These are phyloP conservation scores for Reinhardtius hippoglossoides DNA, from an alignment of 2,113 vertebrate genomes.

Conservation along the genomic window DNA sequence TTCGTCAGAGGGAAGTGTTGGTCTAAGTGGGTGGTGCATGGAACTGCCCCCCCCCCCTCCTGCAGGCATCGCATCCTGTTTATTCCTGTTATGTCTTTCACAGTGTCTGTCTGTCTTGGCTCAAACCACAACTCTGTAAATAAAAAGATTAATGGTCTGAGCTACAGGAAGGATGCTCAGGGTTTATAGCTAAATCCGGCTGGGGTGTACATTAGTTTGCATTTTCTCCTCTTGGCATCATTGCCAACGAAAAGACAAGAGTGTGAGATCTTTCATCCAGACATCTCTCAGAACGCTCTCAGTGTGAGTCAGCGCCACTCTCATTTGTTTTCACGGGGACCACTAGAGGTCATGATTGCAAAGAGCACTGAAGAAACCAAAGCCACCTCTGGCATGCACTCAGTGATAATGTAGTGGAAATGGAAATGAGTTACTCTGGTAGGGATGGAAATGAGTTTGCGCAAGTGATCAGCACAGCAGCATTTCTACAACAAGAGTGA, in stretches of 20 bases:
- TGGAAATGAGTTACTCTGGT: slow-evolving; percentile 61
- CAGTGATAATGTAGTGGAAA: slow-evolving; percentile 41
- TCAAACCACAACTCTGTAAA: slow-evolving; percentile 46
- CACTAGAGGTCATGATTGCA: slow-evolving; percentile 75
- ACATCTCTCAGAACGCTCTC: slow-evolving; percentile 12
- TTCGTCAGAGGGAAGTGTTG: slow-evolving; percentile 17
- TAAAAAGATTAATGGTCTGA: slow-evolving; percentile 50
- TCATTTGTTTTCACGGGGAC: slow-evolving; percentile 19
- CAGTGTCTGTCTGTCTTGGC: slow-evolving; percentile 39
- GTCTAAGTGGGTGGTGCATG: slow-evolving; percentile 46
- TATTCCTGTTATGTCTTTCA: slow-evolving; percentile 30
- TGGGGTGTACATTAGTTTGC: slow-evolving; percentile 7
- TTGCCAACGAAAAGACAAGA: background rate
- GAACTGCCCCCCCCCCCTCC: background rate
- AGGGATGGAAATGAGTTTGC: slow-evolving; percentile 57
- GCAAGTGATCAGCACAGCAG: slow-evolving; percentile 41
- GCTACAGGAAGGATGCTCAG: slow-evolving; percentile 16
- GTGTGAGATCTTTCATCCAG: slow-evolving; percentile 23
- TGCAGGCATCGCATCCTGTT: slow-evolving; percentile 57
- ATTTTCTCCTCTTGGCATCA: slow-evolving; percentile 16
- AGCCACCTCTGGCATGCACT: slow-evolving; percentile 40
- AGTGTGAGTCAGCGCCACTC: background rate
- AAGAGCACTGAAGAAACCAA: slow-evolving; percentile 29
- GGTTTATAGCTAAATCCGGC: slow-evolving; percentile 35
- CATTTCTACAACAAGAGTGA: slow-evolving; percentile 4